Base-by-base conservation (phyloP, 1,140 invertebrate species). In the Caenorhabditis brenneri region DNA sequence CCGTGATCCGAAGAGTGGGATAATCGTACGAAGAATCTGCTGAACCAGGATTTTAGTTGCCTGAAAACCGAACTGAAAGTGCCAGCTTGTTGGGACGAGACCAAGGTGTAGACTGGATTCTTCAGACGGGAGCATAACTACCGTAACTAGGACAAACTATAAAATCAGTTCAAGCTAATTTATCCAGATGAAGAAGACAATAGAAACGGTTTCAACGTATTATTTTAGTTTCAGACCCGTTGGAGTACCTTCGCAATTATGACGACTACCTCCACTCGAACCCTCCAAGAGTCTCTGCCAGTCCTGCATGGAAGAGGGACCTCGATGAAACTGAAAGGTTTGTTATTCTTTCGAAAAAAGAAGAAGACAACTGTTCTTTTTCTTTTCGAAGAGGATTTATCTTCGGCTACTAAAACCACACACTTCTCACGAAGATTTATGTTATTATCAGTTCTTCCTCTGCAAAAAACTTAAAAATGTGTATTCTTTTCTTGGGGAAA, bases 261-360 rank as follows among this genome's bases (percentile, higher is more conserved):
- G 65, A 39, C 36, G 36, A 74, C 36, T 27, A 27, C 24, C 36
- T 74, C 9, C 65, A 42, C 5, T 42, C n/a, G 65, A 74, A 74
- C 24, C 65, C 65, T 4, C 65, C 65, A 74, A 12, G 36, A 42
- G 65, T 74, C 19, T 46, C 65, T 4, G 65, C 65, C 4, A 33
- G 12, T 19, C 65, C 65, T 27, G 65, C 65, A 12, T 74, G 65
- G 65, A 74, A 74, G 15, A 16, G 65, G 12, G 65, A 74, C 46
- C 36, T 39, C n/a, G 65, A 74, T 46, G 65, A 74, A 9, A 74
- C 65, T 5, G 65, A 74, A 74, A 74, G 65, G 65, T 74, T 74
- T 74, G 65, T 74, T 42, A 46, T 42, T 42, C 19, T 46, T 22
- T 46, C 24, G 5, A 12, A 42, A 42, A 42, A 42, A 12, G 39